Percentiles rank a stretch among this genome's conserved stretches.
These are phyloP conservation scores for Bimastos eiseni DNA, from an alignment of 2,888 invertebrate genomes.

Conservation along the genomic window DNA sequence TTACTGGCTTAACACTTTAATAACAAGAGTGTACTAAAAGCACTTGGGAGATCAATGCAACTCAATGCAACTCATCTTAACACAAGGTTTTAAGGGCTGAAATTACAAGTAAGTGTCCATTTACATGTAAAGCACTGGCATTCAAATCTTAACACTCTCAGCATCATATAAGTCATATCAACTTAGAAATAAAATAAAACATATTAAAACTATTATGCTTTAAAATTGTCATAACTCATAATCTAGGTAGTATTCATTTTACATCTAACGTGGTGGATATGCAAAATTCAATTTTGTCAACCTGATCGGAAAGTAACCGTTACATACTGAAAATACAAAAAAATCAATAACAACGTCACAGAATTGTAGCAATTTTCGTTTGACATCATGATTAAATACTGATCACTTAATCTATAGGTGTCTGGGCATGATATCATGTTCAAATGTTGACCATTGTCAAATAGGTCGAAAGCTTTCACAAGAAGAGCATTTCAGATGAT, in stretches of 20 bases:
- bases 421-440: neutral
- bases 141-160: neutral
- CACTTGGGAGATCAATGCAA: too few species aligned
- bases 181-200: neutral
- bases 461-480: neutral
- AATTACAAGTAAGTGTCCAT: neutral
- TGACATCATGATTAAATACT: neutral
- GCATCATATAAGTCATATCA: too few species aligned
- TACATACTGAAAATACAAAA: neutral
- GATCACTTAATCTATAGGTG: neutral
- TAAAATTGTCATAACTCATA: neutral
- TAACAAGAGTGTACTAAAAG: too few species aligned
- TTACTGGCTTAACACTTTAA: too few species aligned
- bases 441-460: neutral
- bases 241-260: neutral
- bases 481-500: conserved; percentile 32
- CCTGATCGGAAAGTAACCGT: neutral
- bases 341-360: neutral
- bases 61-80: too few species aligned
- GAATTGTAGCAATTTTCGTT: neutral
- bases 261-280: neutral
- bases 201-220: neutral
- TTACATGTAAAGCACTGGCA: neutral
- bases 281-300: neutral
- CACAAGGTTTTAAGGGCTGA: neutral